Conservation (phyloP, 2,888 invertebrate species). For the Periphyllus acericola region DNA sequence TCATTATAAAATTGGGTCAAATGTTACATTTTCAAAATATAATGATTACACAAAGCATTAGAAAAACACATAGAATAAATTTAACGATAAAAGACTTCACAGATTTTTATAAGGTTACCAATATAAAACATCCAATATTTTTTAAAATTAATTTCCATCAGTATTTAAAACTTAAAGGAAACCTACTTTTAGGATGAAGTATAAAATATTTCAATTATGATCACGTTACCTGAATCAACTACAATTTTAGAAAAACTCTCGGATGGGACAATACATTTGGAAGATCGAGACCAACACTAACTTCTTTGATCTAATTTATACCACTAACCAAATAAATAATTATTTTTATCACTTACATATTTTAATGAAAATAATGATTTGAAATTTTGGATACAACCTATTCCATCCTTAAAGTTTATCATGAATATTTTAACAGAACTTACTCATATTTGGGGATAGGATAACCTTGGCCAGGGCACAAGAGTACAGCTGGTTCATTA, state of each 20-base stretch:
- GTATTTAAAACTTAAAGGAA: background rate
- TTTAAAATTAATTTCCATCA: background rate
- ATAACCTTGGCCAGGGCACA: slow-evolving; percentile 67
- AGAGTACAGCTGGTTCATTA: slow-evolving; percentile 64
- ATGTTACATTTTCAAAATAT: no score
- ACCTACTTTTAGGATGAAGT: background rate
- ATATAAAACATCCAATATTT: background rate
- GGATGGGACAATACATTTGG: slow-evolving; percentile 66
- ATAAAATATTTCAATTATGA: background rate
- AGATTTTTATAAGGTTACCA: background rate
- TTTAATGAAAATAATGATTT: background rate
- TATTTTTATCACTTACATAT: slow-evolving; percentile 53
- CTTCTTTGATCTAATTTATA: slow-evolving; percentile 65
- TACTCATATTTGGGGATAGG: slow-evolving; percentile 70
- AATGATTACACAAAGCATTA: background rate
- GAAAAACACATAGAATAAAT: background rate
- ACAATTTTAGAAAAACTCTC: slow-evolving; percentile 68
- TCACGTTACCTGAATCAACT: slow-evolving; percentile 66
- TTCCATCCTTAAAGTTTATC: background rate
- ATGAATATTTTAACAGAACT: slow-evolving; percentile 64
- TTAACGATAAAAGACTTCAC: background rate
- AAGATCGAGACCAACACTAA: slow-evolving; percentile 64
- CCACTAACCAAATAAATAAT: slow-evolving; percentile 64
- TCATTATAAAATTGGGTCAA: no score
- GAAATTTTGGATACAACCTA: background rate